Conservation (phyloP, 2,113 vertebrate genomes). For the Synchiropus splendidus region DNA sequence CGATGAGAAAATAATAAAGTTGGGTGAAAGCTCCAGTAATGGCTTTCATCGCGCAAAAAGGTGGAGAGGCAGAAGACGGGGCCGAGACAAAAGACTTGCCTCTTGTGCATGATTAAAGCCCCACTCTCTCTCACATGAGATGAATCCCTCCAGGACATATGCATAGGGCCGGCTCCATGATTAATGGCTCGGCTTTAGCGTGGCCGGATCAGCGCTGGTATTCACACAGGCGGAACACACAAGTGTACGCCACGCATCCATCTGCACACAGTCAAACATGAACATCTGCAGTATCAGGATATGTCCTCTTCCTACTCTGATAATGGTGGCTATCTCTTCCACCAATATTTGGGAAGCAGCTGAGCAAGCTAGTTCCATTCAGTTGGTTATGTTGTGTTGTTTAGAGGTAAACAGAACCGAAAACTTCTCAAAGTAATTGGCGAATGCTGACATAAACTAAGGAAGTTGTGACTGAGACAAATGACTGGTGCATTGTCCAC, state of each 20-base stretch:
- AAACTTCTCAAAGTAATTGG: no score
- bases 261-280: constrained; percentile 1
- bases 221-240: constrained; percentile 8
- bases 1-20: no score
- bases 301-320: no score
- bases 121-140: constrained; percentile 9
- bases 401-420: no score
- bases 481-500: no score
- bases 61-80: constrained; percentile 2
- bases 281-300: not conserved
- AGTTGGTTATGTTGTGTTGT: not conserved
- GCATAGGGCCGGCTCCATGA: constrained; percentile 31
- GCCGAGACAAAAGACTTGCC: constrained; percentile 9
- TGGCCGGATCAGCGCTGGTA: constrained; percentile 16
- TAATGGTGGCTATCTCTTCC: no score
- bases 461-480: no score
- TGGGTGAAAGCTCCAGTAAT: constrained; percentile 9
- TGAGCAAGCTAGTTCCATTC: no score
- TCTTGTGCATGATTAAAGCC: constrained; percentile 26
- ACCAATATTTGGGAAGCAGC: no score
- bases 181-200: constrained; percentile 31
- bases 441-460: no score
- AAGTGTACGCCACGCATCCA: not conserved
- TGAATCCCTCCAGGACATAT: constrained; percentile 15
- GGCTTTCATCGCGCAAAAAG: constrained; percentile 22